These are phyloP conservation scores for Dinocampus coccinellae DNA, from an alignment of 2,888 invertebrate species.

Conservation along the genomic window DNA sequence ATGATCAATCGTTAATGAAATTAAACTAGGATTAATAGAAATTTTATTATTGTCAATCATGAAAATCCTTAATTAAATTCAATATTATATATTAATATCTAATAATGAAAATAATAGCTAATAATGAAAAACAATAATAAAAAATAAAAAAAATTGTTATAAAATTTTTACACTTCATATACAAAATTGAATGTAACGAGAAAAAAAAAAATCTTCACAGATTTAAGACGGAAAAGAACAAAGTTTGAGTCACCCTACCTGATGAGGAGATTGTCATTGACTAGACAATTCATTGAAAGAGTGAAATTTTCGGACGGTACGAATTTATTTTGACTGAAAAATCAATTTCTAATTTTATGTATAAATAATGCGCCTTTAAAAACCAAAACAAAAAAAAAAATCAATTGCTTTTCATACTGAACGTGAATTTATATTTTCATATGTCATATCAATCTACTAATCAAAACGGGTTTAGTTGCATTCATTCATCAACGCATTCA, in stretches of 20 bases:
- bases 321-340: slow-evolving; percentile 43
- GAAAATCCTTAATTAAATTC: neutral
- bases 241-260: slow-evolving; percentile 63
- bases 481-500: neutral
- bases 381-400: slow-evolving; percentile 32
- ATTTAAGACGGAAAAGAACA: slow-evolving; percentile 66
- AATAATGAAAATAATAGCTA: too few relatives aligned
- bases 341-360: neutral
- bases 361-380: neutral
- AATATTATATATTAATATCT: neutral
- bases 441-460: slow-evolving; percentile 36
- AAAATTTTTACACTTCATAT: neutral
- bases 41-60: neutral
- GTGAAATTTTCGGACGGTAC: slow-evolving; percentile 64
- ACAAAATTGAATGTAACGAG: slow-evolving; percentile 35
- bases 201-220: slow-evolving; percentile 45
- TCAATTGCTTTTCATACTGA: slow-evolving; percentile 45
- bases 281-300: slow-evolving; percentile 63
- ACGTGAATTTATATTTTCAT: slow-evolving; percentile 36
- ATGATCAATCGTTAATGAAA: neutral
- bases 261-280: slow-evolving; percentile 60
- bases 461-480: slow-evolving; percentile 28
- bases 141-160: neutral
- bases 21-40: neutral
- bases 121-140: too few relatives aligned